A percentile compares a stretch with the other conserved stretches of the same genome.
These are phyloP conservation scores for Apis florea DNA, from an alignment of 1,140 invertebrate genomes.

Conservation along the genomic window DNA sequence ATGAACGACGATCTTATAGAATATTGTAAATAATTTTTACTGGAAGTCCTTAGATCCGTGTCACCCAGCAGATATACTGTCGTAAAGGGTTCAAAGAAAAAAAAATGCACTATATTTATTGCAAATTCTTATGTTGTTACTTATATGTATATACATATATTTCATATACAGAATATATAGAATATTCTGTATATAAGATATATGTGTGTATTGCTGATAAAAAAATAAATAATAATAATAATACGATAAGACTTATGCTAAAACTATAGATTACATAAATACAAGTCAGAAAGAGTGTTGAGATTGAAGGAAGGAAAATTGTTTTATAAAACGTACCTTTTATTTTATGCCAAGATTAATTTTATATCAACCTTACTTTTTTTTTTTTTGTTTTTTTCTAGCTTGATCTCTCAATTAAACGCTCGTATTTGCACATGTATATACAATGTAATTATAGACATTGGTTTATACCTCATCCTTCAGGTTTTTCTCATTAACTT, in stretches of 20 bases:
- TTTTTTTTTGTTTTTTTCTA: not conserved
- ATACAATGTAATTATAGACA: not conserved
- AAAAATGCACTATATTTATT: constrained; percentile 35
- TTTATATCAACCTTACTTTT: not conserved
- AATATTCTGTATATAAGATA: not conserved
- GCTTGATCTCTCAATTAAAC: not conserved
- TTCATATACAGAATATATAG: not conserved
- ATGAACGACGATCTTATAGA: constrained; percentile 34
- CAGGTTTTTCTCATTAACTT: not conserved
- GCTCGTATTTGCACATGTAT: not conserved
- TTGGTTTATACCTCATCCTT: not conserved
- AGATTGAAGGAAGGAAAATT: constrained; percentile 65
- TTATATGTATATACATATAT: constrained; percentile 20
- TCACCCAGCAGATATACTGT: constrained; percentile 57
- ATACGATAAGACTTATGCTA: constrained; percentile 72
- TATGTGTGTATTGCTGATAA: constrained; percentile 57
- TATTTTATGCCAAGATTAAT: constrained; percentile 1
- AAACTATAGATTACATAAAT: constrained; percentile 49
- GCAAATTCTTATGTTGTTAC: constrained; percentile 46
- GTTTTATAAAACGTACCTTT: constrained; percentile 31
- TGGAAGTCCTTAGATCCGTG: constrained; percentile 2
- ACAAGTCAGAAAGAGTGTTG: constrained; percentile 65
- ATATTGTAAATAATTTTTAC: constrained; percentile 56
- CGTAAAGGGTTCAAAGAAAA: constrained; percentile 48
- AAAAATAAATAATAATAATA: constrained; percentile 59